phyloP scores from a whole-genome alignment of 2,797 vertebrate species.

The Cyprinella venusta region DNA sequence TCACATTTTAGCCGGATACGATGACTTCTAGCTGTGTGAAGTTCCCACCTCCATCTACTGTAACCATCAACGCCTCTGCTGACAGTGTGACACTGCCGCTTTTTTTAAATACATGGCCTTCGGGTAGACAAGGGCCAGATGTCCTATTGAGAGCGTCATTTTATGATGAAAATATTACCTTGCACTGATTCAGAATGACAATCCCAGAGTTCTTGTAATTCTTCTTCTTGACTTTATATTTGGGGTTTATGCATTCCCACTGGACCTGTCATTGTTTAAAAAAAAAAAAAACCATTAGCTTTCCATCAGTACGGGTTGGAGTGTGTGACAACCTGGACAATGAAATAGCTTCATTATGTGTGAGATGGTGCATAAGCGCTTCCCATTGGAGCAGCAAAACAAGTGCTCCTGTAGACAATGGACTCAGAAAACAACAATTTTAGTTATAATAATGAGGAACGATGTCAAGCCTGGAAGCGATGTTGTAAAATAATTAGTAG shows the following conservation, averaged over 20 bases:
- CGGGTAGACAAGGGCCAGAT: slow-evolving; percentile 4
- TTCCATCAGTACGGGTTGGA: neutral
- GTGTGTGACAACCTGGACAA: neutral
- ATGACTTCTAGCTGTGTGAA: slow-evolving; percentile 22
- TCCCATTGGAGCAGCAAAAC: slow-evolving; percentile 22
- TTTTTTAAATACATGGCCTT: slow-evolving; percentile 18
- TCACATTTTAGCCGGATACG: neutral
- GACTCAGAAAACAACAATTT: slow-evolving; percentile 33
- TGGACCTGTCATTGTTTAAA: slow-evolving; percentile 74
- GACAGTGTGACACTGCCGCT: slow-evolving; percentile 2
- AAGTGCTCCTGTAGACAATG: slow-evolving; percentile 35
- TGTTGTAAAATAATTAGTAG: slow-evolving; percentile 54
- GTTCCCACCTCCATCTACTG: slow-evolving; percentile 25
- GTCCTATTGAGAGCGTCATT: slow-evolving; percentile 2
- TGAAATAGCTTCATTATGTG: slow-evolving; percentile 40
- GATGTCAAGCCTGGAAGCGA: slow-evolving; percentile 21
- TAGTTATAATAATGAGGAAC: slow-evolving; percentile 41
- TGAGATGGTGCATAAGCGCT: slow-evolving; percentile 6
- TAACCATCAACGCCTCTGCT: slow-evolving; percentile 16
- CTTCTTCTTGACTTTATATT: slow-evolving; percentile 97
- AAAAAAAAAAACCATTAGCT: neutral
- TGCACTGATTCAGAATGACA: slow-evolving; percentile 95
- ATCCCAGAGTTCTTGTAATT: slow-evolving; percentile 98
- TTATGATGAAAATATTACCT: slow-evolving; percentile 77
- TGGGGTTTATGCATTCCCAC: slow-evolving; percentile 96